Evolutionary conservation across 2,797 vertebrate species (phyloP), one percentile per base, ranked within the genome.

Genomic region (Sebastes ruberrimus): DNA sequence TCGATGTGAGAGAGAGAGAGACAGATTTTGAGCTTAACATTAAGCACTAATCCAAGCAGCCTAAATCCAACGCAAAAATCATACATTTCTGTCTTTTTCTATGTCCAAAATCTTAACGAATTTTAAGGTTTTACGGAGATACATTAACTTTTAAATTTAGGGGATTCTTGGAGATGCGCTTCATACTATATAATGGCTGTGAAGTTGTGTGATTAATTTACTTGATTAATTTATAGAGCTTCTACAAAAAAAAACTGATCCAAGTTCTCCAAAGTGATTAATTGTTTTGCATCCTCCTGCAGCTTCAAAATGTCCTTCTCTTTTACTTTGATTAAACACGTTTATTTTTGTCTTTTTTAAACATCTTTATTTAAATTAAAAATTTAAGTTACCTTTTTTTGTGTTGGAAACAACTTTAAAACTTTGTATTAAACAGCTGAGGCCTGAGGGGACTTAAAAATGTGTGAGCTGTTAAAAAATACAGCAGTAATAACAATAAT

Each of bases 1-100:
- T 71, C 3, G 14, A 55, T 10, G 23, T 64, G 27, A n/a, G 10
- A 23, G 6, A 20, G 33, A 46, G 6, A 18, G 27, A 46, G 69
- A 67, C 74, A 76, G 28, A 77, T 83, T 72, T 76, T 14, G 25
- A 68, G 4, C 1, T 83, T 65, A 64, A 62, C 16, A 65, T 35
- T 64, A 9, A 64, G 9, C 68, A 63, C 25, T 35, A 64, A 85
- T 80, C 56, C 32, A 79, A 65, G 6, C 4, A 5, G 0, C 10
- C 3, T 7, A 38, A 77, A 69, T 52, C 7, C n/a, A 67, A 56
- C 4, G 3, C 14, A 66, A 33, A 33, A 33, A 42, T 30, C 1
- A 42, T 5, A 30, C n/a, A 25, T 70, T 80, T 68, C 2, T 38
- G 2, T 27, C 6, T 2, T 78, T 56, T 60, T 38, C 6, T 30